Evolutionary conservation across 2,888 invertebrate species (phyloP), one percentile per base, ranked within the genome.

Genomic region (Oscheius sp.): DNA sequence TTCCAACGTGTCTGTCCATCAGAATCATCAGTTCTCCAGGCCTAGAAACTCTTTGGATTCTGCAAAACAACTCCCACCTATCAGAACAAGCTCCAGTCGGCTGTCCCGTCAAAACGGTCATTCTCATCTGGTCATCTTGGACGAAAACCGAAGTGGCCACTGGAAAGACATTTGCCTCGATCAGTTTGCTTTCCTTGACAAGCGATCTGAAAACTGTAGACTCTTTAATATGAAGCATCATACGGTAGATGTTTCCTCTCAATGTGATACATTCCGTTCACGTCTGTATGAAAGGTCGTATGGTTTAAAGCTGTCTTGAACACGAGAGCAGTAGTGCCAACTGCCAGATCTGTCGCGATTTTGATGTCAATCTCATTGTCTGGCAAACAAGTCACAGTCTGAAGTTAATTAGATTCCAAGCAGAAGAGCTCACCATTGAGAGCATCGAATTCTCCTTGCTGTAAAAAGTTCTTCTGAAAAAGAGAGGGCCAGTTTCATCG

Each of bases 211-310:
- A 21, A 33, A 21, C 21, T 29, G n/a, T 11, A 21, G 3, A 53
- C 53, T 9, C 9, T 50, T 50, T 50, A 9, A 37, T 32, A 32
- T 53, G 29, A 62, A 11, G 62, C 7, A 35, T 42, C 60, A n/a
- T 51, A 70, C 74, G 47, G 68, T 32, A 21, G 35, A 48, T 59
- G 68, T 7, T 13, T 65, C 47, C 83, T 73, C 62, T 77, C 73
- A 57, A 77, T 71, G 72, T 80, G 75, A 63, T 74, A 82, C 65
- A 84, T 55, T 21, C 81, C 84, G 51, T 84, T 84, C 7, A 75
- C 74, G 73, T 84, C 84, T 0, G 83, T 84, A 48, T 73, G 76
- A 62, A 84, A 83, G 0, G 63, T 58, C 5, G 60, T 59, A 29
- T 58, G 72, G 13, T 53, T 21, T 21, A 60, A 21, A 13, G 77